A percentile compares a stretch with the other conserved stretches of the same genome.
Conservation (phyloP, 2,797 vertebrate species). For the Falco peregrinus region DNA sequence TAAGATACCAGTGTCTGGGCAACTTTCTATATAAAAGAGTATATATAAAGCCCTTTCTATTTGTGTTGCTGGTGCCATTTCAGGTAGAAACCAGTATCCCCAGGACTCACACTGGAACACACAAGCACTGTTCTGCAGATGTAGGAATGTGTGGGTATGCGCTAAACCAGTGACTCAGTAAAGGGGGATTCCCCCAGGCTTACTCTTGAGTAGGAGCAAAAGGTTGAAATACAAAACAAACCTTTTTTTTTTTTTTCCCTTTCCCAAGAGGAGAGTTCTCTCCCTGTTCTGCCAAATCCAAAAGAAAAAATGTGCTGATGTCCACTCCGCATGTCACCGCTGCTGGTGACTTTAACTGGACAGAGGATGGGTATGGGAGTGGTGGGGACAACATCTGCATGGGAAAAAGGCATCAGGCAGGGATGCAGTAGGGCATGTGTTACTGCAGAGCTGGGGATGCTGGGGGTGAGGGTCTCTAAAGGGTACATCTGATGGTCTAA, state of each 20-base stretch:
- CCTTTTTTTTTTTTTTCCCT: too few relatives aligned
- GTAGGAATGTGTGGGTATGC: background rate
- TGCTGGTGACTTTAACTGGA: background rate
- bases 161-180: background rate
- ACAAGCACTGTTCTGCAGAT: background rate
- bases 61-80: background rate
- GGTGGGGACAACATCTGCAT: background rate
- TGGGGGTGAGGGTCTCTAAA: background rate
- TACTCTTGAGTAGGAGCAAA: background rate
- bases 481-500: rapidly evolving
- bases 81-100: background rate
- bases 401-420: background rate
- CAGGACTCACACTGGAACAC: background rate
- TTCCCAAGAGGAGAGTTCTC: background rate
- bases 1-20: background rate
- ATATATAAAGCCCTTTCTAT: background rate
- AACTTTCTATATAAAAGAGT: too few relatives aligned
- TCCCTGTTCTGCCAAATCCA: background rate
- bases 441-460: background rate
- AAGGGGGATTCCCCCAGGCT: background rate
- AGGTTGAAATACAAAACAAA: background rate
- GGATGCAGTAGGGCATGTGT: background rate
- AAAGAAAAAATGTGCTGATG: background rate
- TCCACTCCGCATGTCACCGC: background rate
- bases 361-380: background rate